These are phyloP conservation scores for Denticeps clupeoides DNA, from an alignment of 2,797 vertebrate species.

Conservation along the genomic window DNA sequence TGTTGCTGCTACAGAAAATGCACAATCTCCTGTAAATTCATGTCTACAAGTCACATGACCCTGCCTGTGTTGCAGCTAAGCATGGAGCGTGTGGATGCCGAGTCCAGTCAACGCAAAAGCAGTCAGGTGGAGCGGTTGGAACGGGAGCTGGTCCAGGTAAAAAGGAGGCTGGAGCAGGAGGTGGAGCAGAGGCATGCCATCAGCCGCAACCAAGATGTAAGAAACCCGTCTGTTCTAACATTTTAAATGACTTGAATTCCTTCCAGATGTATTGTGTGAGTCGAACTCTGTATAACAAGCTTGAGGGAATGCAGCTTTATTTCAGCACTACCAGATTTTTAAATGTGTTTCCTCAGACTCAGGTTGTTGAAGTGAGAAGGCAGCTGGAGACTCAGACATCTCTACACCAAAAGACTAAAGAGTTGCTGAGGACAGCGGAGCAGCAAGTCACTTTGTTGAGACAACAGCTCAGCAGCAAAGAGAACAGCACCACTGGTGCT, in stretches of 20 bases:
- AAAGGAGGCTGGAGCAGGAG: conserved; percentile 79
- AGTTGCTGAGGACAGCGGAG: conserved; percentile 76
- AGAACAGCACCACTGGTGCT: conserved; percentile 59
- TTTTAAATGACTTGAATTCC: no score
- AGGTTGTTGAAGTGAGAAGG: conserved; percentile 82
- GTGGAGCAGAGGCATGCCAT: conserved; percentile 78
- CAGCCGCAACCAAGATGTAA: conserved; percentile 63
- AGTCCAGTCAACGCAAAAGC: conserved; percentile 75
- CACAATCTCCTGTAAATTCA: no score
- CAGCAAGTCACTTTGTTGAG: conserved; percentile 69
- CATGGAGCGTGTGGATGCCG: conserved; percentile 81
- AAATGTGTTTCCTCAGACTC: no score
- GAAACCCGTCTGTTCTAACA: conserved; percentile 10
- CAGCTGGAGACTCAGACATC: conserved; percentile 76
- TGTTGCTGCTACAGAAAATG: no score
- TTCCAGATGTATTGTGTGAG: no score
- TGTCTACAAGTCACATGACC: no score
- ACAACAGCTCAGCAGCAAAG: conserved; percentile 62
- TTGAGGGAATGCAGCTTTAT: no score
- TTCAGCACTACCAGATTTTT: no score
- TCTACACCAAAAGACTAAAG: conserved; percentile 78
- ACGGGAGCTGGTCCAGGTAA: conserved; percentile 71
- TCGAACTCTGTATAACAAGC: no score
- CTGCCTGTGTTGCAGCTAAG: conserved; percentile 57
- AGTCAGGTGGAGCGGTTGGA: conserved; percentile 78